Base-by-base conservation (phyloP, 2,113 vertebrate genomes). In the Lepisosteus osseus region DNA sequence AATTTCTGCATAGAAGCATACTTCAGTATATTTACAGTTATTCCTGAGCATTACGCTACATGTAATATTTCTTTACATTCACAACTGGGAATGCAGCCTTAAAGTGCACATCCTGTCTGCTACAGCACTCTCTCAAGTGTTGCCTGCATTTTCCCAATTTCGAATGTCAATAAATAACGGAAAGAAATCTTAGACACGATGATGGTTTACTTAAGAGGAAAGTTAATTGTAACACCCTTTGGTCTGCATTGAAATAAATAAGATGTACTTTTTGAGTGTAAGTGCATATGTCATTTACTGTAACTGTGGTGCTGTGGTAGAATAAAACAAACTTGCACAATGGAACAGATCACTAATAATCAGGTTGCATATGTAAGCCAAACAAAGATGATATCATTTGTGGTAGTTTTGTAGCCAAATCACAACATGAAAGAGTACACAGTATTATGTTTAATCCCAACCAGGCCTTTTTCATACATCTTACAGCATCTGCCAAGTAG, bases 361-460 rank as follows among this genome's bases (percentile, higher is more conserved):
- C n/a, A 12, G 44, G 56, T n/a, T 41, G 2, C 9, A 9, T 51
- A 41, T 56, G 54, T 51, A 17, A 61, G 47, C 8, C 65, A 62
- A 62, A 54, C 54, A 6, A 43, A 15, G 7, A 67, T 62, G 44
- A 68, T 62, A 45, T 64, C 7, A 71, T 63, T 63, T 41, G n/a
- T 62, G 56, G 2, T n/a, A 6, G n/a, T 63, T 29, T 5, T 7
- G 11, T 47, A n/a, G n/a, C 13, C 57, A 67, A 45, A 51, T 73
- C n/a, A 15, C 11, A 43, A 51, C 0, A 61, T 68, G 3, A 51
- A 56, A 62, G 42, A 17, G 54, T 71, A 40, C 12, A 64, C 12
- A 63, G 4, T 14, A 7, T 15, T 17, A 7, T 44, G 15, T 13
- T 45, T 15, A 51, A 8, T 12, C 15, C 15, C 3, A 17, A 14